Evolutionary conservation across 2,888 invertebrate species (phyloP).

Genomic region (Drosophila tripunctata): DNA sequence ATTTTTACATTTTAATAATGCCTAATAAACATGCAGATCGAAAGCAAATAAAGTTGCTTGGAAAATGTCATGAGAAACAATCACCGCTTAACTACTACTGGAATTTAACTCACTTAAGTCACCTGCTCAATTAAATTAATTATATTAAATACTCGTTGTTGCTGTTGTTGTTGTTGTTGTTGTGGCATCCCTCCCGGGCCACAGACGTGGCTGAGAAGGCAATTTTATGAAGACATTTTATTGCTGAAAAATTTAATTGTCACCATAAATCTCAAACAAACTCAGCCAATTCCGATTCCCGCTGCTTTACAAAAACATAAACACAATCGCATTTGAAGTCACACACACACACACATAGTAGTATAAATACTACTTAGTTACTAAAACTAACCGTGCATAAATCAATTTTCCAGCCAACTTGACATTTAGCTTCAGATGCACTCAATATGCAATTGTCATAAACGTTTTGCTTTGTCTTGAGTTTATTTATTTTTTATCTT

Average conservation of each 20-base stretch:
- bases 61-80: slow-evolving; percentile 44
- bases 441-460: slow-evolving; percentile 63
- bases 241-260: slow-evolving; percentile 57
- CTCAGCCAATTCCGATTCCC: slow-evolving; percentile 11
- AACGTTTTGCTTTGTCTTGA: slow-evolving; percentile 38
- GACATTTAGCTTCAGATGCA: slow-evolving; percentile 60
- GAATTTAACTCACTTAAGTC: slow-evolving; percentile 22
- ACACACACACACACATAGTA: no score
- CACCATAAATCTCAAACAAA: slow-evolving; percentile 45
- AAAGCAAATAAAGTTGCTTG: slow-evolving; percentile 10
- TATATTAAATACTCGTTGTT: slow-evolving; percentile 47
- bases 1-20: slow-evolving; percentile 67
- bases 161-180: no score
- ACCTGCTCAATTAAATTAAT: slow-evolving; percentile 60
- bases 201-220: neutral
- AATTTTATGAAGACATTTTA: slow-evolving; percentile 53
- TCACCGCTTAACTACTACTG: slow-evolving; percentile 6
- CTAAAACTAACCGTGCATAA: slow-evolving; percentile 54
- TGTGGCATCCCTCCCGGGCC: neutral
- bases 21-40: slow-evolving; percentile 16
- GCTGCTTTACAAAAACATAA: neutral
- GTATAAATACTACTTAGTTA: slow-evolving; percentile 3
- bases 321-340: neutral
- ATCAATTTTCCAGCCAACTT: slow-evolving; percentile 59
- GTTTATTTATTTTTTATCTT: slow-evolving; percentile 9